A percentile compares a stretch with the other conserved stretches of the same genome.
Conservation (phyloP, 2,888 invertebrate species). For the Cheilosia impressa region DNA sequence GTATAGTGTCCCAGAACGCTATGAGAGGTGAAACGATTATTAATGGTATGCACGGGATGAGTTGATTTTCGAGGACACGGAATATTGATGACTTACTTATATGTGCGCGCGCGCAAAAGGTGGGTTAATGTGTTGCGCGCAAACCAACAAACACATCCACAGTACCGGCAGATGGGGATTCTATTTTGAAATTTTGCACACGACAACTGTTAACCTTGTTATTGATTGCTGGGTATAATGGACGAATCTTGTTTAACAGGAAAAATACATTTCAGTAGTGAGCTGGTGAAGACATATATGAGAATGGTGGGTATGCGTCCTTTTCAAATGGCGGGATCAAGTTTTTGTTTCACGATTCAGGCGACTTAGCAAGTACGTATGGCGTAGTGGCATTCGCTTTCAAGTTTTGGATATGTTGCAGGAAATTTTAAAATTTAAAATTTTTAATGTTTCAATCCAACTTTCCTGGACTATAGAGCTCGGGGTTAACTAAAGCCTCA, state of each 20-base stretch:
- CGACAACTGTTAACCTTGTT: constrained; percentile 48
- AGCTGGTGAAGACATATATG: background rate
- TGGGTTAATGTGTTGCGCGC: constrained; percentile 49
- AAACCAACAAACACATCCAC: too few relatives aligned
- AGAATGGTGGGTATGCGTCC: background rate
- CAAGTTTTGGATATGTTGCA: too few relatives aligned
- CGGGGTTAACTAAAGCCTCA: too few relatives aligned
- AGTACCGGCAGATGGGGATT: background rate
- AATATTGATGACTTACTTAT: constrained; percentile 57
- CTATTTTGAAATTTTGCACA: constrained; percentile 24
- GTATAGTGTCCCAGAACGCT: constrained; percentile 19
- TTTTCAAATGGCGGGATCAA: background rate
- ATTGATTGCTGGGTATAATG: constrained; percentile 37
- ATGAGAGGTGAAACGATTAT: constrained; percentile 42
- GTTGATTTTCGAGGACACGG: constrained; percentile 64
- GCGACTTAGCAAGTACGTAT: too few relatives aligned
- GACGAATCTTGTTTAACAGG: constrained; percentile 13
- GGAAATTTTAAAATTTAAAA: too few relatives aligned
- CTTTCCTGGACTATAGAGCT: too few relatives aligned
- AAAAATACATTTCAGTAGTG: constrained; percentile 37
- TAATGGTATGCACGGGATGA: constrained; percentile 46
- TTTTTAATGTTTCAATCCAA: too few relatives aligned
- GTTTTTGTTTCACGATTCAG: background rate
- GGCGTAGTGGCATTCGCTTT: too few relatives aligned
- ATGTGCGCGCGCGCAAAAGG: constrained; percentile 22